phyloP scores from a whole-genome alignment of 2,888 invertebrate genomes.

The Scaptomyza caliginosa region DNA sequence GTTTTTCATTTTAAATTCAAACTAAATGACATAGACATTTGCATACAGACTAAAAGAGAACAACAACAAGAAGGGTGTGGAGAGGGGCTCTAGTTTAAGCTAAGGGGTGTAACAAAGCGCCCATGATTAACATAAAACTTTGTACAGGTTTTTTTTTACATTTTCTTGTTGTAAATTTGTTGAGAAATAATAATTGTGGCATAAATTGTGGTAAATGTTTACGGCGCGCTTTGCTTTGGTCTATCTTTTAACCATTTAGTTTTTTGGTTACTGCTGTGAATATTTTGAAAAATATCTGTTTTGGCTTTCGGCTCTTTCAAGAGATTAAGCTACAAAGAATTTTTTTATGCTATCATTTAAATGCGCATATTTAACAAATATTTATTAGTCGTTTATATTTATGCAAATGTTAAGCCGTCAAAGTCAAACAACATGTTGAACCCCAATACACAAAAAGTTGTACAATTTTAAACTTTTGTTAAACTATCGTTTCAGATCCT shows the following conservation, averaged over 20 bases:
- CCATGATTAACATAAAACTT: constrained; percentile 53
- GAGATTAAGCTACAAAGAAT: constrained; percentile 34
- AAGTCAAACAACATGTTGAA: constrained; percentile 29
- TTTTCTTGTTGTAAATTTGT: constrained; percentile 23
- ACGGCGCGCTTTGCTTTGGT: constrained; percentile 36
- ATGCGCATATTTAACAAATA: constrained; percentile 56
- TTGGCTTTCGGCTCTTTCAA: constrained; percentile 23
- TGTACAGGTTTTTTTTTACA: constrained; percentile 21
- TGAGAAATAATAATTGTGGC: constrained; percentile 62
- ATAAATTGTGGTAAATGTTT: constrained; percentile 67
- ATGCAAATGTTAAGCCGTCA: constrained; percentile 37
- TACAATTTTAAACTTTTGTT: constrained; percentile 2
- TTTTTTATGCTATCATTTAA: constrained; percentile 42
- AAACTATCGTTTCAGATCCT: constrained; percentile 20
- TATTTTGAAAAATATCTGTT: constrained; percentile 34
- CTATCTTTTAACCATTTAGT: constrained; percentile 4
- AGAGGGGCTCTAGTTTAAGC: constrained; percentile 1
- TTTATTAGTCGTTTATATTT: constrained; percentile 45
- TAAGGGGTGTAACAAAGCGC: constrained; percentile 31
- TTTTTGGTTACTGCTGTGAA: constrained; percentile 5
- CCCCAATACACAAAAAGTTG: not conserved
- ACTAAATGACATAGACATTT: constrained; percentile 60
- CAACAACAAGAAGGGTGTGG: constrained; percentile 16
- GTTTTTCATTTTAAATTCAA: constrained; percentile 46
- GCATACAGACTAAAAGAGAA: constrained; percentile 49